Evolutionary conservation across 2,888 invertebrate genomes (phyloP), one percentile per base, ranked within the genome.

Genomic region (Diachrysia chrysitis): DNA sequence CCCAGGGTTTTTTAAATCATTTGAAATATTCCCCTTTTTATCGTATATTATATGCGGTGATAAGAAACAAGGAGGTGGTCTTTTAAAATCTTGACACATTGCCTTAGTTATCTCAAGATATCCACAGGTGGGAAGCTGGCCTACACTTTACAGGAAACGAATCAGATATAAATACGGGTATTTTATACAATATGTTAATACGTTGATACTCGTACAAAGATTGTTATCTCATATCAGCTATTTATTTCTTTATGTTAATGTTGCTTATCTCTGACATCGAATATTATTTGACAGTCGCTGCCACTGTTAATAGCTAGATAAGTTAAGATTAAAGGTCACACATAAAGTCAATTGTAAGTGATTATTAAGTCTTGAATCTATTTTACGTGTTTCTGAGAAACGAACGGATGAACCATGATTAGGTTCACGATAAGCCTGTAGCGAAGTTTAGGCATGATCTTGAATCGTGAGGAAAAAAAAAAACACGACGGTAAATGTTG

Each of bases 301-400:
- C 78, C 70, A 78, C 81, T 42, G 81, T 77, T 67, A 81, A 70
- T 63, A 69, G 61, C 78, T 57, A 54, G 66, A 66, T 62, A 59
- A 57, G 54, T 65, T 46, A 12, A 32, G 63, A 35, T 55, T 59
- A 78, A 70, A 78, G 73, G 78, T 80, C 67, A 25, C 16, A n/a
- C 48, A 58, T 67, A 63, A 80, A 73, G 54, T 80, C 54, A 62
- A 69, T 58, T 17, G 54, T 68, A 62, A 67, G 59, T 37, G n/a
- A 42, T 51, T 63, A 68, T 68, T 59, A 63, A 59, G 37, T 68
- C 42, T 42, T 42, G 42, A 42, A n/a, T 42, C 42, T 42, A 42
- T 42, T 42, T 42, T 42, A 42, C 37, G 37, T 42, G 5, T 42
- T 42, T 42, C 42, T 42, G 42, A n/a, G 42, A 42, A 32, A 32